Evolutionary conservation across 2,888 invertebrate genomes (phyloP).

Genomic region (Leptinotarsa tumamoca): DNA sequence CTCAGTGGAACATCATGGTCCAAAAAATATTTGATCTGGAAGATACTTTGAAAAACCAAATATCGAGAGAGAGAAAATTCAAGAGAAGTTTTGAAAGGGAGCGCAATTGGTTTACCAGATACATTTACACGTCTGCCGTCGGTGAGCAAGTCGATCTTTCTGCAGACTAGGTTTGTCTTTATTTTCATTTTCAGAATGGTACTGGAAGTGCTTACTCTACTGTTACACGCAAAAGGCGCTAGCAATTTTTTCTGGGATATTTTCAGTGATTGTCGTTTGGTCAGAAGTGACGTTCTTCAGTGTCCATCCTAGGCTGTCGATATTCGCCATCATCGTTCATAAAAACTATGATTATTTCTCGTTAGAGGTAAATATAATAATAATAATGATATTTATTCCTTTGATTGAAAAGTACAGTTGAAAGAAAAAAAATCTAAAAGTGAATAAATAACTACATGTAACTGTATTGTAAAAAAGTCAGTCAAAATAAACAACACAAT

Average conservation of each 20-base stretch:
- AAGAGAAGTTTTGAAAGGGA: constrained; percentile 79
- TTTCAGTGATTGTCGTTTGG: constrained; percentile 97
- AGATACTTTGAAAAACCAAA: constrained; percentile 85
- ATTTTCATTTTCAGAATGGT: constrained; percentile 84
- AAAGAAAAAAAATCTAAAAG: too few relatives aligned
- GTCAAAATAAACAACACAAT: too few relatives aligned
- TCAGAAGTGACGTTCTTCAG: constrained; percentile 99
- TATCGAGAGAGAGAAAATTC: constrained; percentile 71
- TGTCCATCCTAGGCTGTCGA: constrained; percentile 89
- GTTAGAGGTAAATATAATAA: constrained; percentile 80
- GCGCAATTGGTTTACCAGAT: constrained; percentile 71
- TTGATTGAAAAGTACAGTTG: too few relatives aligned
- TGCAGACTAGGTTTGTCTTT: neutral
- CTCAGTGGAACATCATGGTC: constrained; percentile 91
- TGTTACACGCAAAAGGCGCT: constrained; percentile 81
- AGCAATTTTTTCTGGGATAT: constrained; percentile 78
- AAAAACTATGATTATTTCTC: constrained; percentile 91
- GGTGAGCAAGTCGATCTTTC: constrained; percentile 66
- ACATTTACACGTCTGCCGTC: constrained; percentile 75
- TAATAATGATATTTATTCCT: too few relatives aligned
- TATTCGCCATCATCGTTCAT: constrained; percentile 95
- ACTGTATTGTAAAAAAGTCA: too few relatives aligned
- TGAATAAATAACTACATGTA: too few relatives aligned
- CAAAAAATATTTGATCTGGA: constrained; percentile 85
- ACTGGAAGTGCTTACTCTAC: constrained; percentile 90